Evolutionary conservation across 92 coral and sea anemone species (phyloP), one percentile per base, ranked within the genome.

Genomic region (Palythoa heliodiscus): DNA sequence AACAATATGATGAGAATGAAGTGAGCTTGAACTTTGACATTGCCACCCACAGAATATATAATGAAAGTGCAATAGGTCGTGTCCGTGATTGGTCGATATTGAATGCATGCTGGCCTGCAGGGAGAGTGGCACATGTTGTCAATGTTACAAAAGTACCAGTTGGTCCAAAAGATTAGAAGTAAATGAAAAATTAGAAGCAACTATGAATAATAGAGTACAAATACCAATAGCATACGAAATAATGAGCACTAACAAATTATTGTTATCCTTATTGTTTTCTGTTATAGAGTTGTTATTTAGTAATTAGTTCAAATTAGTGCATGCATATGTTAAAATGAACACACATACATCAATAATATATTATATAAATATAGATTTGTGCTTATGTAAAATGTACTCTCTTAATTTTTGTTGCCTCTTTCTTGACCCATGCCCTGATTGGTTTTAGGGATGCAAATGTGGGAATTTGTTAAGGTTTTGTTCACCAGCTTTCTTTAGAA

Each of bases 41-140:
- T 71, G 88, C 87, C 17, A 83, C 90, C 25, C 82, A 80, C 15
- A 2, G 91, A 1, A 91, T 91, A 23, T 84, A 87, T 48, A 90
- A 84, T 67, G 81, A 91, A 73, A 90, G 87, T 78, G 86, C 82
- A 10, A 90, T 84, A 73, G 92, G 92, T 54, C 78, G 90, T 70
- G 87, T 90, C 80, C 20, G 88, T 47, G 90, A 83, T 66, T 87
- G 91, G 89, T 71, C 89, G 14, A 88, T 91, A 24, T 29, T 88
- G 68, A 91, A 85, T 78, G 76, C 71, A 70, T 88, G 86, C 48
- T 88, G 93, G 91, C 89, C 89, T n/a, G 73, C 87, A 9, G 77
- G 87, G 16, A 66, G 86, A 82, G 87, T 88, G 4, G 91, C 35
- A 29, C 35, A 29, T 29, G 35, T 29, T 29, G 35, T 1, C 35